Evolutionary conservation across 2,113 vertebrate genomes (phyloP).

Genomic region (Uropsilus gracilis): DNA sequence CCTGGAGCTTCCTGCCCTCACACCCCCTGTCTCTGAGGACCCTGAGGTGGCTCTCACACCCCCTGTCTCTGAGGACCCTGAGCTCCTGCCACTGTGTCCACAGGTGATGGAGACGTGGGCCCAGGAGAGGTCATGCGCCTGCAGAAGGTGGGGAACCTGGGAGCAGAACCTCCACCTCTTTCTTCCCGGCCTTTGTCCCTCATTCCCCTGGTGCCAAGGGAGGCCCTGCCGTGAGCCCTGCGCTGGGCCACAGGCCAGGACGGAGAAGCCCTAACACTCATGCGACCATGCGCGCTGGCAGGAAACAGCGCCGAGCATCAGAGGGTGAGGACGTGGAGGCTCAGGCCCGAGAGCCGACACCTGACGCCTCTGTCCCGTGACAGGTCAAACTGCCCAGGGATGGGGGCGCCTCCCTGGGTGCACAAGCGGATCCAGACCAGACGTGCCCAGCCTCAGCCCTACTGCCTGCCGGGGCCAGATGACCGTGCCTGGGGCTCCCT

Average conservation of each 20-base stretch:
- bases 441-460: not conserved
- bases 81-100: not conserved
- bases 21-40: not conserved
- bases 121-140: not conserved
- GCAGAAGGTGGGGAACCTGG: rapidly evolving
- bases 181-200: not conserved
- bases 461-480: not conserved
- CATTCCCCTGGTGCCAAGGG: not conserved
- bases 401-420: not conserved
- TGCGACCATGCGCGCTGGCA: too few species aligned
- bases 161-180: not conserved
- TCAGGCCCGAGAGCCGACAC: too few species aligned
- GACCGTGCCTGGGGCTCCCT: not conserved
- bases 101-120: not conserved
- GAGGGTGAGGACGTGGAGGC: not conserved
- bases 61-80: not conserved
- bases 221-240: too few species aligned
- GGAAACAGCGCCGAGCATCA: not conserved
- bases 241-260: not conserved
- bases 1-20: not conserved
- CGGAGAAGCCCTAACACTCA: not conserved
- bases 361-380: not conserved
- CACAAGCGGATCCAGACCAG: not conserved
- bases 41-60: too few species aligned
- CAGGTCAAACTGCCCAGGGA: not conserved